Base-by-base conservation (phyloP, 1,140 invertebrate species). In the Cecropterus lyciades region DNA sequence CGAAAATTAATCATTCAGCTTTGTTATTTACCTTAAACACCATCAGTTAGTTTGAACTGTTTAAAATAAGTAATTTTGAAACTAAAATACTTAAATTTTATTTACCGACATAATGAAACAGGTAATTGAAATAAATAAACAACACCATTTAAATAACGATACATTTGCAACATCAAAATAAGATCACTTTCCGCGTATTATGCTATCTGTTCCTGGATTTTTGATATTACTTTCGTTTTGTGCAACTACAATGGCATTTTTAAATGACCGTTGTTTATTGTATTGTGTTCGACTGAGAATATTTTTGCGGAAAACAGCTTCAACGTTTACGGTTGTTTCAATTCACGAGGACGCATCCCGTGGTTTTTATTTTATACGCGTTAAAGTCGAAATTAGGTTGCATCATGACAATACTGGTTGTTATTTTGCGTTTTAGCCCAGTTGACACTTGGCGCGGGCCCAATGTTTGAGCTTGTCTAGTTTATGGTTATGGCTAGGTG, bases 231-330 rank as follows among this genome's bases (percentile, higher is more conserved):
- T 63, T 63, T 63, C 59, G 59, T 63, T 63, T 63, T 63, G 59
- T 63, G 59, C 46, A 48, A 60, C 57, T 33, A 62, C 57, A 63
- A 63, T 63, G 17, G 59, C 46, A 48, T 51, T 62, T 62, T 62
- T 51, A 62, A 62, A 62, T 62, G 48, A 51, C 48, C 59, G 51
- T 62, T 62, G 59, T 62, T 62, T 62, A 62, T 62, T 42, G 59
- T 62, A 62, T 62, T 62, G 59, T 62, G 48, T 62, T 62, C 59
- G 59, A 51, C 59, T 62, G 59, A 62, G 46, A 62, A 62, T 62
- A 62, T 62, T 62, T 62, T 62, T 62, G 33, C 59, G 17, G 59
- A 62, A 62, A 51, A 51, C 59, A 42, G 59, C 30, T 13, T 15
- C 30, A 62, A 62, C 33, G 42, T 62, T 62, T 62, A 62, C 48